These are phyloP conservation scores for Therioaphis trifolii DNA, from an alignment of 2,888 invertebrate species.

Conservation along the genomic window DNA sequence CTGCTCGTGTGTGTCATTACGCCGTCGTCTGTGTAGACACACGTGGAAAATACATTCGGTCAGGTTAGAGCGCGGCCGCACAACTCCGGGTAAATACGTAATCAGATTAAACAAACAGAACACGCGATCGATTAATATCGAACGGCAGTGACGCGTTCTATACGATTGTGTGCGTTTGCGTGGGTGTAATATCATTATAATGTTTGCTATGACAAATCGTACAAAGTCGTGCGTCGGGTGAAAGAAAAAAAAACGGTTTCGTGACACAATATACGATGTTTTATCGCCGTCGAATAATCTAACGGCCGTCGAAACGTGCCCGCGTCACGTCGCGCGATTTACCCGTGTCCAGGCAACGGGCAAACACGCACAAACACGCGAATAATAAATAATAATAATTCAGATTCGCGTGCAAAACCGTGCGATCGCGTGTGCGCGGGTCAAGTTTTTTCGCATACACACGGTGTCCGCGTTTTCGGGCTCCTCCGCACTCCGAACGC, in stretches of 20 bases:
- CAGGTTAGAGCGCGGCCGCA: too few relatives aligned
- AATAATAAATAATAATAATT: neutral
- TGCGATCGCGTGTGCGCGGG: neutral
- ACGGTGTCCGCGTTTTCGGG: too few relatives aligned
- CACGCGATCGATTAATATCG: too few relatives aligned
- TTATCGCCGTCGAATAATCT: neutral
- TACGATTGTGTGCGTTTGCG: too few relatives aligned
- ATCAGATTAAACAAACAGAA: too few relatives aligned
- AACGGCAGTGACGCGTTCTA: too few relatives aligned
- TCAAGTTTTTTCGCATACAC: neutral
- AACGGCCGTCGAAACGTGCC: neutral
- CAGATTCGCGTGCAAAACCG: slow-evolving; percentile 13
- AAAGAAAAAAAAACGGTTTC: neutral
- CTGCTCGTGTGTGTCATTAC: too few relatives aligned
- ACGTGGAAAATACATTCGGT: too few relatives aligned
- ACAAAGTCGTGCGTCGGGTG: neutral
- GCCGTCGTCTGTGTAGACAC: too few relatives aligned
- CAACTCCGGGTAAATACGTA: too few relatives aligned
- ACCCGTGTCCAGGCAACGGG: slow-evolving; percentile 26
- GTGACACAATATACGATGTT: neutral
- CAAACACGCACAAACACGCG: neutral
- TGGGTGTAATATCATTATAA: neutral
- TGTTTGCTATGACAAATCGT: neutral
- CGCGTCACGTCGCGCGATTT: neutral
- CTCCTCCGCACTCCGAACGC: too few relatives aligned